phyloP scores from a whole-genome alignment of 2,888 invertebrate species.

The Laothoe populi region DNA sequence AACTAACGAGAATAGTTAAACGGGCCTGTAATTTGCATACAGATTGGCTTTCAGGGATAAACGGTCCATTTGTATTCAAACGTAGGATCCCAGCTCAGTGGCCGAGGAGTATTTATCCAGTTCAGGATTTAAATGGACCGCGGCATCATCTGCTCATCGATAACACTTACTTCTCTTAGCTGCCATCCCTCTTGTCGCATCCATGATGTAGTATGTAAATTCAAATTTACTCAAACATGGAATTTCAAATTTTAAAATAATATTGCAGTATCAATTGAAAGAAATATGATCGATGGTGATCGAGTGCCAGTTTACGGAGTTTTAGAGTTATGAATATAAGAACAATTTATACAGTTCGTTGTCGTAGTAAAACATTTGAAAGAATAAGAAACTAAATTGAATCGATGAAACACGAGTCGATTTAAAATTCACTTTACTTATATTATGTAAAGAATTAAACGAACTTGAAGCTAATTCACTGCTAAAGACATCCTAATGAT shows the following conservation, averaged over 20 bases:
- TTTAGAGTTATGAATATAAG: too few species aligned
- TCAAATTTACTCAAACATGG: background rate
- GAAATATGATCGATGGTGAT: constrained; percentile 9
- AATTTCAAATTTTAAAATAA: background rate
- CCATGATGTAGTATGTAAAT: background rate
- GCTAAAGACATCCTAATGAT: too few species aligned
- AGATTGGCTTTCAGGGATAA: constrained; percentile 84
- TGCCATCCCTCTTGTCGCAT: background rate
- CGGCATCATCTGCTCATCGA: constrained; percentile 64
- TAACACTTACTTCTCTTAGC: constrained; percentile 41
- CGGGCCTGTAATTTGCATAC: constrained; percentile 82
- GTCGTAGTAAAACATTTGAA: background rate
- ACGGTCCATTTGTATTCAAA: constrained; percentile 84
- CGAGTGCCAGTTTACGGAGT: background rate
- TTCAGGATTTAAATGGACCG: constrained; percentile 73
- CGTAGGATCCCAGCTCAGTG: constrained; percentile 74
- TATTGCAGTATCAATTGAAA: background rate
- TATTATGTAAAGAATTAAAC: too few species aligned
- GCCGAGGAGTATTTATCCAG: constrained; percentile 78
- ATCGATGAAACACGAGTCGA: too few species aligned
- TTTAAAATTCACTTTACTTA: too few species aligned
- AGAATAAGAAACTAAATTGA: too few species aligned
- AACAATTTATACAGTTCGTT: background rate
- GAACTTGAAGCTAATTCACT: too few species aligned
- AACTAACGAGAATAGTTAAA: constrained; percentile 84